phyloP scores from a whole-genome alignment of 2,797 vertebrate species.

The Eulemur rubriventer region DNA sequence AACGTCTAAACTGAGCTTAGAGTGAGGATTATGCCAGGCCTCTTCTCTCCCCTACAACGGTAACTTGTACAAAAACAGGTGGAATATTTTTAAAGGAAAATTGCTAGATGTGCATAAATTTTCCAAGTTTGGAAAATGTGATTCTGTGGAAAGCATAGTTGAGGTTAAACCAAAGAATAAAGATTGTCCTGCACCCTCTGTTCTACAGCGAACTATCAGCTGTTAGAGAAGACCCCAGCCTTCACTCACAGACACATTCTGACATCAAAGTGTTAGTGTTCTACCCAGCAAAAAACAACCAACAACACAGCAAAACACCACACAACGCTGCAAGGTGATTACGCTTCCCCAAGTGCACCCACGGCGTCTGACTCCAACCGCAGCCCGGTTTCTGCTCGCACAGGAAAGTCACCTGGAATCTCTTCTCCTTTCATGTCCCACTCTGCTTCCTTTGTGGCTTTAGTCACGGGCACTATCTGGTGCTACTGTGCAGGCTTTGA shows the following conservation, averaged over 20 bases:
- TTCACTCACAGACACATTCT: neutral
- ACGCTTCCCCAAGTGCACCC: neutral
- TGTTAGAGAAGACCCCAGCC: neutral
- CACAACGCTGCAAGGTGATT: neutral
- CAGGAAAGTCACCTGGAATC: conserved; percentile 48
- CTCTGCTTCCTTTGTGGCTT: conserved; percentile 60
- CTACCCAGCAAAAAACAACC: neutral
- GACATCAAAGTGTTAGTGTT: neutral
- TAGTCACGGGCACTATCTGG: conserved; percentile 40
- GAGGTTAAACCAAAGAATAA: neutral
- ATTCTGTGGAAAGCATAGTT: conserved; percentile 40
- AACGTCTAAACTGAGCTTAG: accelerated
- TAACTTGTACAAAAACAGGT: neutral
- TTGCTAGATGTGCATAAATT: conserved; percentile 36
- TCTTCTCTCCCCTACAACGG: accelerated
- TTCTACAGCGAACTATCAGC: neutral
- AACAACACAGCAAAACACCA: neutral
- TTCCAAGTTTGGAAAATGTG: conserved; percentile 37
- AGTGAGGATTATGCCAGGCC: accelerated
- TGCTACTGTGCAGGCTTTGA: conserved; percentile 72
- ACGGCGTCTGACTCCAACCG: neutral
- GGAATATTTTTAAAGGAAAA: conserved; percentile 58
- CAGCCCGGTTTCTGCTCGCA: neutral
- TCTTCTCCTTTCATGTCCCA: neutral
- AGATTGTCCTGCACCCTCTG: neutral